phyloP scores from a whole-genome alignment of 2,113 vertebrate genomes.

The Corythaixoides concolor region DNA sequence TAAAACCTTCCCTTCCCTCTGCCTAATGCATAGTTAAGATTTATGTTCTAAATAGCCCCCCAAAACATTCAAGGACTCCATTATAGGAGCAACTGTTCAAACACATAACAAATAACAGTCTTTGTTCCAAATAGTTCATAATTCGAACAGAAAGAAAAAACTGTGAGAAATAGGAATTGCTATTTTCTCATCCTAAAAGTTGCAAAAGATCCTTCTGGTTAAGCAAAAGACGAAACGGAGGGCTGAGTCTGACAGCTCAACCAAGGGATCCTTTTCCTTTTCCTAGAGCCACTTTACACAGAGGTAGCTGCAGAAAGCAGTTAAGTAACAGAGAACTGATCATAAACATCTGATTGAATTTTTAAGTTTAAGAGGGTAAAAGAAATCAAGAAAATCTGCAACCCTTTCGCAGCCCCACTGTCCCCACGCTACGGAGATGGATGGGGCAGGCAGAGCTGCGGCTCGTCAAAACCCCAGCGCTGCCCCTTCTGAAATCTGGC shows the following conservation, averaged over 20 bases:
- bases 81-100: neutral
- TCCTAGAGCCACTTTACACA: neutral
- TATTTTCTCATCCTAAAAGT: neutral
- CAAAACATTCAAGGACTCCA: neutral
- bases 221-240: neutral
- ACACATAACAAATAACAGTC: neutral
- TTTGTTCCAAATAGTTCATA: neutral
- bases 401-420: fast-evolving
- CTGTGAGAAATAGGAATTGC: neutral
- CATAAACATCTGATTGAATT: neutral
- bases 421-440: neutral
- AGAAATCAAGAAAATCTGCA: neutral
- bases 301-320: neutral
- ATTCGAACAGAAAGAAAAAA: neutral
- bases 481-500: neutral
- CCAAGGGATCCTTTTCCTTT: neutral
- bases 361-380: neutral
- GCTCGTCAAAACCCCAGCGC: neutral
- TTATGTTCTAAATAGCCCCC: neutral
- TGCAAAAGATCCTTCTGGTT: neutral
- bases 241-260: neutral
- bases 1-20: neutral
- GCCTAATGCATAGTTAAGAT: neutral
- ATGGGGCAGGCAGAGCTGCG: neutral
- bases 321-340: neutral